phyloP scores from a whole-genome alignment of 2,113 vertebrate species.

The Prinia subflava region DNA sequence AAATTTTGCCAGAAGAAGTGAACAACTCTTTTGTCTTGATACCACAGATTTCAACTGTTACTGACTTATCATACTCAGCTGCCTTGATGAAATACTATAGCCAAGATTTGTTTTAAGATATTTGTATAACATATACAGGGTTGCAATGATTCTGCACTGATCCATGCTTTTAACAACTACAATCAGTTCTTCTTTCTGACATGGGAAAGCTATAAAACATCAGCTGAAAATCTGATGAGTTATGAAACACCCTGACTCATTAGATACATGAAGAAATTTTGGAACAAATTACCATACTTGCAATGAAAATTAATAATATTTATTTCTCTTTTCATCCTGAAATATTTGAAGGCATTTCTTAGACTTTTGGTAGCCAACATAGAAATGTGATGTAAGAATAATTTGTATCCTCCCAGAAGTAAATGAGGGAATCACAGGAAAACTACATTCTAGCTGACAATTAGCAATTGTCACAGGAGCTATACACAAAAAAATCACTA shows the following conservation, averaged over 20 bases:
- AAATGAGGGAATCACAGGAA: background rate
- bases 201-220: conserved; percentile 5
- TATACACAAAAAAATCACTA: background rate
- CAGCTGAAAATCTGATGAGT: conserved; percentile 10
- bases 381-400: background rate
- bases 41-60: background rate
- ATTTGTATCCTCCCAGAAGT: background rate
- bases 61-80: background rate
- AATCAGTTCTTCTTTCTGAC: background rate
- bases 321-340: background rate
- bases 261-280: conserved; percentile 1
- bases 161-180: background rate
- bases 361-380: background rate
- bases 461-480: background rate
- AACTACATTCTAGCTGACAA: background rate
- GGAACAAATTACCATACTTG: background rate
- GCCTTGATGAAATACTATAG: background rate
- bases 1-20: background rate
- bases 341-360: background rate
- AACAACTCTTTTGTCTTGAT: background rate
- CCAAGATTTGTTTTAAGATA: background rate
- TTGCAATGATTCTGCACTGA: background rate
- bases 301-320: conserved; percentile 23
- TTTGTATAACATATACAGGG: background rate
- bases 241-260: conserved; percentile 23